phyloP scores from a whole-genome alignment of 2,888 invertebrate species.

The Epistrophe grossulariae region DNA sequence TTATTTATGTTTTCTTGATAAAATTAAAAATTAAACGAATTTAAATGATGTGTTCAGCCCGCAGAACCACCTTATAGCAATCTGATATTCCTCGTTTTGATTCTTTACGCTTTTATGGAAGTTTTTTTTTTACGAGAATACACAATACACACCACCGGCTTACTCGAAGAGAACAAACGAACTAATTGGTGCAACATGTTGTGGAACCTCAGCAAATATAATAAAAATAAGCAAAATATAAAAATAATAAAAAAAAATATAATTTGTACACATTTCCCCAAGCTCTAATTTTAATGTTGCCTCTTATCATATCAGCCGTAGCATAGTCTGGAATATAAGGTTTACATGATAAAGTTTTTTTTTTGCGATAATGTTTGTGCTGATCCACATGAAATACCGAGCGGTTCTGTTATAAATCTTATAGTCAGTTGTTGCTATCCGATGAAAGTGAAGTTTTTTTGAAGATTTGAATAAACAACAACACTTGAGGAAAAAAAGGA shows the following conservation, averaged over 20 bases:
- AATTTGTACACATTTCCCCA: background rate
- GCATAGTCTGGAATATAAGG: background rate
- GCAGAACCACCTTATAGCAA: background rate
- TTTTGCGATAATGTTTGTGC: too few relatives aligned
- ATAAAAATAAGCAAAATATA: constrained; percentile 3
- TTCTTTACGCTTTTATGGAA: constrained; percentile 15
- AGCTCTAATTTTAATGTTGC: background rate
- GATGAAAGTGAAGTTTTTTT: too few relatives aligned
- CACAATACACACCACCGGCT: background rate
- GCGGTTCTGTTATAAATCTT: too few relatives aligned
- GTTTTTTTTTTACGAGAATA: background rate
- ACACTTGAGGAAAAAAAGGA: too few relatives aligned
- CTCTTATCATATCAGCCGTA: constrained; percentile 25
- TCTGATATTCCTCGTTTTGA: constrained; percentile 5
- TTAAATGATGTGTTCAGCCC: background rate
- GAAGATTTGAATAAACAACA: too few relatives aligned
- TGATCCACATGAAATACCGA: too few relatives aligned
- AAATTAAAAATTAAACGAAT: background rate
- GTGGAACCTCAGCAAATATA: constrained; percentile 2
- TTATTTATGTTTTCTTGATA: background rate
- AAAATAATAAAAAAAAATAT: constrained; percentile 3
- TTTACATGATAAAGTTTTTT: background rate
- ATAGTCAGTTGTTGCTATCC: too few relatives aligned
- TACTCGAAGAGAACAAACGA: constrained; percentile 25
- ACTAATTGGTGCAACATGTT: constrained; percentile 34